Evolutionary conservation across 2,797 vertebrate species (phyloP), one percentile per base, ranked within the genome.

Genomic region (Myotis pilosus): DNA sequence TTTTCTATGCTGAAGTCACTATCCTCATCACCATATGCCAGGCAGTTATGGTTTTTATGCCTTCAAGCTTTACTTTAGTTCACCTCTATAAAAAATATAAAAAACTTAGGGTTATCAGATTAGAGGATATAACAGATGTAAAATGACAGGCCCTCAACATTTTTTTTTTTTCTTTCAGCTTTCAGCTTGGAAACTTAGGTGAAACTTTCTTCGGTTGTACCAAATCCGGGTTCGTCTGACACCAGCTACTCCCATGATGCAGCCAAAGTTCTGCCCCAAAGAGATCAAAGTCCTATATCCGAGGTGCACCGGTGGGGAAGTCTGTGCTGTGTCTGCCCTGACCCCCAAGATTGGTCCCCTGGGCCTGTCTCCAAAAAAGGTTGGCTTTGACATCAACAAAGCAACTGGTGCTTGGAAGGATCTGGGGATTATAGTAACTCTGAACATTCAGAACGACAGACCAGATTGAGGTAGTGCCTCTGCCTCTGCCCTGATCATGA

Each of bases 11-110:
- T 53, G 49, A 86, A 83, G 57, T 36, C 5, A 41, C 25, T 51
- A 33, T 60, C 60, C 22, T 74, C 9, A 57, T 74, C 36, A 71
- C 74, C 30, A 44, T 36, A 36, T 62, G 30, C 28, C 71, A 94
- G 23, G 47, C 12, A 49, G 33, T 71, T 71, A 89, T 68, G 53
- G 81, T 90, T 91, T 87, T 49, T 38, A 79, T 38, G 41, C 74
- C 75, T 94, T 47, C 69, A 78, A 94, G 57, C 13, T 87, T 83
- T 64, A 80, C 13, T 87, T 83, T 64, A 80, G 41, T 94, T 92
- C 30, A 57, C 66, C 33, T 71, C 30, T 69, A 62, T 76, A 51
- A 66, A 89, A 3, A 68, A 47, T 19, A 78, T 20, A 66, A 16
- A 75, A 62, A 68, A 66, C 16, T 55, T 75, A 85, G 30, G 12